Evolutionary conservation across 2,888 invertebrate genomes (phyloP).

Genomic region (Apamea anceps): DNA sequence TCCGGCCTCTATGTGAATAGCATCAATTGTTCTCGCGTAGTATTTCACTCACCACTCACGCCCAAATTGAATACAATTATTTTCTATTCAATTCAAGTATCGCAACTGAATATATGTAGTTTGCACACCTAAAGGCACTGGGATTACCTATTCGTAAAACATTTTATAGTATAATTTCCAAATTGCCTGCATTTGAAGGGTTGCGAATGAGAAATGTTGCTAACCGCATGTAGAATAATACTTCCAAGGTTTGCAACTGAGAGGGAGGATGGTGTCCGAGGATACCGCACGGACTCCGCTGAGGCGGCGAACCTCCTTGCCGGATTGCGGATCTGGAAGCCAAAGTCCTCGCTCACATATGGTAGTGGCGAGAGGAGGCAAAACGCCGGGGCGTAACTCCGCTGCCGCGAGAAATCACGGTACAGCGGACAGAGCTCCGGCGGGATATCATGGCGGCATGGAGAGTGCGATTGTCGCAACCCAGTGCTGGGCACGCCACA

Average conservation of each 20-base stretch:
- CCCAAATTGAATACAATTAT: conserved; percentile 39
- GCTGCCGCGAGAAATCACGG: no score
- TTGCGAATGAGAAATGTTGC: conserved; percentile 58
- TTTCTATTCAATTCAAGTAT: conserved; percentile 44
- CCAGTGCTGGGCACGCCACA: no score
- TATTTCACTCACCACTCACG: conserved; percentile 24
- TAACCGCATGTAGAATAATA: conserved; percentile 18
- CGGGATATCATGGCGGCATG: no score
- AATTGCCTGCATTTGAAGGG: conserved; percentile 40
- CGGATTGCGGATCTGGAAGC: no score
- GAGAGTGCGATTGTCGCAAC: no score
- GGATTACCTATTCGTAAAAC: not conserved
- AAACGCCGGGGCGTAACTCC: no score
- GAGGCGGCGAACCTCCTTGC: no score
- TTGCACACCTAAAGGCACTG: conserved; percentile 1
- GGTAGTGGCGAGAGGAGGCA: no score
- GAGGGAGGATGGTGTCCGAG: not conserved
- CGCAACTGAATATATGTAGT: conserved; percentile 19
- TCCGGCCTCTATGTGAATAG: conserved; percentile 6
- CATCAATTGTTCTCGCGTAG: conserved; percentile 20
- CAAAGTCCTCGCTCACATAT: no score
- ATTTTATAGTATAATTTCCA: conserved; percentile 30
- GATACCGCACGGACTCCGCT: no score
- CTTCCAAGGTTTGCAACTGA: not conserved
- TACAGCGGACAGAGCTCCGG: no score